These are phyloP conservation scores for Leuciscus idus DNA, from an alignment of 2,113 vertebrate species.

Conservation along the genomic window DNA sequence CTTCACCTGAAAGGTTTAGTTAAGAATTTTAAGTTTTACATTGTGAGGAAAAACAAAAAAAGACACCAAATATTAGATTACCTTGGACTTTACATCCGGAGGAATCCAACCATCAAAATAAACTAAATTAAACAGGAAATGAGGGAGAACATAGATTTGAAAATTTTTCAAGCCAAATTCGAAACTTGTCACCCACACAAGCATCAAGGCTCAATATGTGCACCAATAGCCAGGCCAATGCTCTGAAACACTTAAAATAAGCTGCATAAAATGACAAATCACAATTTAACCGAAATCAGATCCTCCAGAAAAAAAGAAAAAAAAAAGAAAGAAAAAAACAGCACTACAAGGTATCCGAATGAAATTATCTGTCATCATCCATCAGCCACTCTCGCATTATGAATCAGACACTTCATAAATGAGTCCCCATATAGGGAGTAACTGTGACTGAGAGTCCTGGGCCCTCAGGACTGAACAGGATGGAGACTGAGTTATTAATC, in stretches of 20 bases:
- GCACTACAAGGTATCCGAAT: slow-evolving; percentile 3
- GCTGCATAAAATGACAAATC: not conserved
- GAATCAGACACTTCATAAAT: slow-evolving; percentile 45
- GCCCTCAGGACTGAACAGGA: slow-evolving; percentile 30
- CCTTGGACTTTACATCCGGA: no score
- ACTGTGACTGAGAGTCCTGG: slow-evolving; percentile 9
- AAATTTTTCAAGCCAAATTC: not conserved
- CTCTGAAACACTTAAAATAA: not conserved
- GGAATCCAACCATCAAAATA: no score
- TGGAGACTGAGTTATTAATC: slow-evolving; percentile 3
- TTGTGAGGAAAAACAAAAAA: no score
- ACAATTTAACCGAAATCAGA: slow-evolving; percentile 29
- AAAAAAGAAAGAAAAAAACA: not conserved
- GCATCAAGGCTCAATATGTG: not conserved
- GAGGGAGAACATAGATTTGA: not conserved
- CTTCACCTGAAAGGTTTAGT: not conserved
- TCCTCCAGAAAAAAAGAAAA: slow-evolving; percentile 2
- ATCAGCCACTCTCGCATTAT: slow-evolving; percentile 22
- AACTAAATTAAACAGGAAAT: not conserved
- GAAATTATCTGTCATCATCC: slow-evolving; percentile 35
- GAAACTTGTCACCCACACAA: not conserved
- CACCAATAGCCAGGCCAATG: no score
- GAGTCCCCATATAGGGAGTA: slow-evolving; percentile 27
- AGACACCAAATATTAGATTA: no score
- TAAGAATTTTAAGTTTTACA: not conserved